Evolutionary conservation across 2,797 vertebrate genomes (phyloP), one percentile per base, ranked within the genome.

Genomic region (Thaleichthys pacificus): DNA sequence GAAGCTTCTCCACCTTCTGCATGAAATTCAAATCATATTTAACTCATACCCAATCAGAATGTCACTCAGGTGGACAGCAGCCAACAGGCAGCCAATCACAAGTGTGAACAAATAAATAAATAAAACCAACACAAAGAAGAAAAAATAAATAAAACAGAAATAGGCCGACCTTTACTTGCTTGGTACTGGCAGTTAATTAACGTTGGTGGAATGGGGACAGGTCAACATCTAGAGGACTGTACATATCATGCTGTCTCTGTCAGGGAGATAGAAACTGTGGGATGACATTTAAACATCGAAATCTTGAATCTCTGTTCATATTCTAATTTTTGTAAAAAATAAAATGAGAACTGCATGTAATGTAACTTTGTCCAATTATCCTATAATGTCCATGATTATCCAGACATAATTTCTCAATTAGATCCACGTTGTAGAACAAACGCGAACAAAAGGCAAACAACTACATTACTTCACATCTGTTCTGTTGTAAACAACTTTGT

Each of bases 401-500:
- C 51, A 54, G 19, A 54, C 51, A 56, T 56, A 5, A 56, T 56
- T 56, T 56, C 51, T 19, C 1, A 17, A n/a, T n/a, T 56, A 6
- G 19, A 17, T 56, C 51, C 51, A 56, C 4, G 19, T 47, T 66
- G 21, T 24, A 47, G 21, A 66, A 24, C 24, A 21, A 49, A 42
- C 38, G 49, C 3, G 15, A 42, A 47, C 9, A 49, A 12, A 38
- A 47, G 21, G 19, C 63, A 35, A 35, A 47, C n/a, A 66, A 17
- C 11, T 47, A 24, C 38, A 47, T 24, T 47, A 66, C 22, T 64
- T 38, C 61, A 15, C 51, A 60, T 54, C 47, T 54, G 57, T 26
- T 11, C 63, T 49, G 24, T 22, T 24, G 56, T 57, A n/a, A 54
- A 62, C 69, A 57, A 42, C 8, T 69, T 57, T 38, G 54, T 69